Evolutionary conservation across 2,888 invertebrate species (phyloP).

Genomic region (Andrena chrysosceles): DNA sequence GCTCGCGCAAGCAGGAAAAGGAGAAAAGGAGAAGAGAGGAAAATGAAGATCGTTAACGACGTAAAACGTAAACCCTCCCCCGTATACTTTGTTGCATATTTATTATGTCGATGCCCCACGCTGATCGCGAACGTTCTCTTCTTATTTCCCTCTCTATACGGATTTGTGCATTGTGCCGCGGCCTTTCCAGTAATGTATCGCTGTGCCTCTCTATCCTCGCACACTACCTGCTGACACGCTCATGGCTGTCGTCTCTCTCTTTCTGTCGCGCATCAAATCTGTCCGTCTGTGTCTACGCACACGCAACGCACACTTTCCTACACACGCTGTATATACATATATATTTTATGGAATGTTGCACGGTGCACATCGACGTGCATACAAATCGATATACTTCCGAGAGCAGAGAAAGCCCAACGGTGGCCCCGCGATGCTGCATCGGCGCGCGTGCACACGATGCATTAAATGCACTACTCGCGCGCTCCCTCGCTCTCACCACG

Average conservation of each 20-base stretch:
- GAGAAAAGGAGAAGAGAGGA: not conserved
- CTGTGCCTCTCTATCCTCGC: slow-evolving; percentile 23
- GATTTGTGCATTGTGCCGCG: slow-evolving; percentile 43
- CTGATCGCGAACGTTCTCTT: slow-evolving; percentile 20
- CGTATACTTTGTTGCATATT: slow-evolving; percentile 1
- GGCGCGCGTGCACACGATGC: slow-evolving; percentile 21
- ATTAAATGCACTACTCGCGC: slow-evolving; percentile 40
- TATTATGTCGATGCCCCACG: slow-evolving; percentile 12
- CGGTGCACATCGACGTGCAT: slow-evolving; percentile 15
- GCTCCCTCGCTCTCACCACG: slow-evolving; percentile 12
- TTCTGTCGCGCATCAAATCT: slow-evolving; percentile 25
- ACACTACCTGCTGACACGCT: slow-evolving; percentile 29
- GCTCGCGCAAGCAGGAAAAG: not conserved
- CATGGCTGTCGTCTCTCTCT: not conserved
- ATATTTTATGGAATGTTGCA: slow-evolving; percentile 19
- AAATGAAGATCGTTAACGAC: slow-evolving; percentile 16
- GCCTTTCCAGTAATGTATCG: slow-evolving; percentile 35
- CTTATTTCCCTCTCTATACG: not conserved
- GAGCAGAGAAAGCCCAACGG: slow-evolving; percentile 35
- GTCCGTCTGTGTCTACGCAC: slow-evolving; percentile 24
- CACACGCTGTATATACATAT: slow-evolving; percentile 3
- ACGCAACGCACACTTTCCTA: not conserved
- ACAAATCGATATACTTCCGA: slow-evolving; percentile 2
- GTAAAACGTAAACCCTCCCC: not conserved
- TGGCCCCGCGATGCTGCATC: slow-evolving; percentile 24